Evolutionary conservation across 2,888 invertebrate genomes (phyloP).

Genomic region (Diarsia rubi): DNA sequence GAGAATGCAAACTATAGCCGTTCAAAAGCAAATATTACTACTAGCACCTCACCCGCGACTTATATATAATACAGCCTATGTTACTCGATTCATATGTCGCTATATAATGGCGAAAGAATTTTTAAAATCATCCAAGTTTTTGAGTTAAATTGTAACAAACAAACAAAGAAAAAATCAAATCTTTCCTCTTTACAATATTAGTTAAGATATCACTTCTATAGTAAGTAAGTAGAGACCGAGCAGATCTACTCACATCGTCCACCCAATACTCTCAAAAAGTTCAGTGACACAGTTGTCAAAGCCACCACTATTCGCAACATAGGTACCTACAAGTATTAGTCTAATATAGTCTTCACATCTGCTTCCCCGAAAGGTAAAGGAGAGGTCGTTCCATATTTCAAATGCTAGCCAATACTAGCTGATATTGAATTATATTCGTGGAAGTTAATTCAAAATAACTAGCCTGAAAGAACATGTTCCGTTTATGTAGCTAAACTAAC

Average conservation of each 20-base stretch:
- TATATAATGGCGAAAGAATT: no score
- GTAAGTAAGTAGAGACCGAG: not conserved
- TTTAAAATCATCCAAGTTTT: no score
- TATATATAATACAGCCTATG: no score
- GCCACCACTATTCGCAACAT: not conserved
- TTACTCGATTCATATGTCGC: no score
- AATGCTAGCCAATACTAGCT: constrained; percentile 8
- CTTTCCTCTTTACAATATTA: no score
- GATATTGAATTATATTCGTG: constrained; percentile 2
- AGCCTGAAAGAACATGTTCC: constrained; percentile 23
- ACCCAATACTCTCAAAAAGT: not conserved
- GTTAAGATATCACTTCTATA: not conserved
- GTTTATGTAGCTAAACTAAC: not conserved
- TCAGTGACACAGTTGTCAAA: constrained; percentile 5
- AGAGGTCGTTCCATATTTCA: not conserved
- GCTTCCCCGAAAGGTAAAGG: not conserved
- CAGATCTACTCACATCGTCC: not conserved
- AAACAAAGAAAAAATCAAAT: no score
- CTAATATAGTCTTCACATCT: not conserved
- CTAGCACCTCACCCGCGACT: no score
- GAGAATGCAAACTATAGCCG: not conserved
- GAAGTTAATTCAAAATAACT: constrained; percentile 3
- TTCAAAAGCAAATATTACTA: not conserved
- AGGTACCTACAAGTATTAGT: not conserved
- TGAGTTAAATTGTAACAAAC: no score